phyloP scores from a whole-genome alignment of 1,140 invertebrate species.

The Drosophila ohnishii region DNA sequence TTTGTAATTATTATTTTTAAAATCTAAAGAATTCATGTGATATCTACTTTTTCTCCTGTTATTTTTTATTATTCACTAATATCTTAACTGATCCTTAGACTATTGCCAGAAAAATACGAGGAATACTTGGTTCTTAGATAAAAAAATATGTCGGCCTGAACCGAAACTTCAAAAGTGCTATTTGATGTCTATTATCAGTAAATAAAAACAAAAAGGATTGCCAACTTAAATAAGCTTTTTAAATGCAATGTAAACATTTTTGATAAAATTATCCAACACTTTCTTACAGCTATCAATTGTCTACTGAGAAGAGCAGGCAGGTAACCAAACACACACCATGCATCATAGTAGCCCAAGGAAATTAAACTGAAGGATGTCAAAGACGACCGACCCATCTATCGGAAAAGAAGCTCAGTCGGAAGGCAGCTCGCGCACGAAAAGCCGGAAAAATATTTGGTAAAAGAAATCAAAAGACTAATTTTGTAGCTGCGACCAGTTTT shows the following conservation, averaged over 20 bases:
- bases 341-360: conserved; percentile 53
- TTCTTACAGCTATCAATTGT: background rate
- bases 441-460: background rate
- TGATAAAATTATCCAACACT: background rate
- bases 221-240: background rate
- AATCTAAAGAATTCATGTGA: too few relatives aligned
- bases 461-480: background rate
- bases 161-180: background rate
- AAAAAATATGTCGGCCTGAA: background rate
- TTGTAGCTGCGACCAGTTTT: background rate
- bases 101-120: too few relatives aligned
- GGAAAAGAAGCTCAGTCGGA: conserved; percentile 3
- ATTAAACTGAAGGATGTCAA: background rate
- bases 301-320: background rate
- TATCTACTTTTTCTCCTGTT: too few relatives aligned
- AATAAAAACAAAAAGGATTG: background rate
- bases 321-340: background rate
- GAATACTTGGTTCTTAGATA: too few relatives aligned
- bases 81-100: too few relatives aligned
- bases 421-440: background rate
- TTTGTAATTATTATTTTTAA: too few relatives aligned
- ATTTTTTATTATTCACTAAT: too few relatives aligned
- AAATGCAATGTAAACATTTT: background rate
- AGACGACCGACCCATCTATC: background rate
- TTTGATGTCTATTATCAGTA: too few relatives aligned